A percentile compares a stretch with the other conserved stretches of the same genome.
Conservation (phyloP, 2,113 vertebrate species). For the Varanus komodoensis region DNA sequence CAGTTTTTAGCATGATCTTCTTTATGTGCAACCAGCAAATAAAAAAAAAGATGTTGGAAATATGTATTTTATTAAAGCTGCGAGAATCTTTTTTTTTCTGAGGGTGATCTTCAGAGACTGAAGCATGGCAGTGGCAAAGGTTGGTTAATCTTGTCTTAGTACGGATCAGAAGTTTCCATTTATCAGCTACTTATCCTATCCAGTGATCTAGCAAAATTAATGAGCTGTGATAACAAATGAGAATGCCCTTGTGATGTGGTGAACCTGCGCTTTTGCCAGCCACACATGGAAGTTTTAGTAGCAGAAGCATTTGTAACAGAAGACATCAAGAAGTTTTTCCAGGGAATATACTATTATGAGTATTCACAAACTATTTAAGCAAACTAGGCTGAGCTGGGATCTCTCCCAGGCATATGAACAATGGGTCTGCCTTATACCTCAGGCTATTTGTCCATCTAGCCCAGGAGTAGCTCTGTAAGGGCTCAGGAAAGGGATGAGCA, state of each 20-base stretch:
- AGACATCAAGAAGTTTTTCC: not conserved
- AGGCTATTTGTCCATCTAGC: not conserved
- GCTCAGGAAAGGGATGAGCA: not conserved
- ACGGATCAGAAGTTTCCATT: conserved; percentile 33
- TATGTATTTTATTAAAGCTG: not conserved
- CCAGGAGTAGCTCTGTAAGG: not conserved
- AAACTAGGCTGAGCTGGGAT: not conserved
- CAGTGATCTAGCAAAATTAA: conserved; percentile 33
- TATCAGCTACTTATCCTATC: conserved; percentile 11
- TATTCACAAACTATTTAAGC: not conserved
- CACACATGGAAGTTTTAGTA: not conserved
- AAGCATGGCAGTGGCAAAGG: conserved; percentile 5
- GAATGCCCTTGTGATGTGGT: not conserved
- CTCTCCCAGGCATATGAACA: not conserved
- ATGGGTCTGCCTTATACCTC: not conserved
- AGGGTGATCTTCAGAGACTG: not conserved
- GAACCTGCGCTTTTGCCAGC: not conserved
- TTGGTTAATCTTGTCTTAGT: conserved; percentile 21
- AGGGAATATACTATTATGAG: not conserved
- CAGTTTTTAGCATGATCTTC: not conserved
- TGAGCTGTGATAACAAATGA: conserved; percentile 14
- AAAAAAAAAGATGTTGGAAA: not conserved
- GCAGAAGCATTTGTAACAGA: not conserved
- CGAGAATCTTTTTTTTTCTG: not conserved
- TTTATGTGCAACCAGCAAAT: not conserved